Evolutionary conservation across 2,797 vertebrate species (phyloP).

Genomic region (Bucorvus abyssinicus): DNA sequence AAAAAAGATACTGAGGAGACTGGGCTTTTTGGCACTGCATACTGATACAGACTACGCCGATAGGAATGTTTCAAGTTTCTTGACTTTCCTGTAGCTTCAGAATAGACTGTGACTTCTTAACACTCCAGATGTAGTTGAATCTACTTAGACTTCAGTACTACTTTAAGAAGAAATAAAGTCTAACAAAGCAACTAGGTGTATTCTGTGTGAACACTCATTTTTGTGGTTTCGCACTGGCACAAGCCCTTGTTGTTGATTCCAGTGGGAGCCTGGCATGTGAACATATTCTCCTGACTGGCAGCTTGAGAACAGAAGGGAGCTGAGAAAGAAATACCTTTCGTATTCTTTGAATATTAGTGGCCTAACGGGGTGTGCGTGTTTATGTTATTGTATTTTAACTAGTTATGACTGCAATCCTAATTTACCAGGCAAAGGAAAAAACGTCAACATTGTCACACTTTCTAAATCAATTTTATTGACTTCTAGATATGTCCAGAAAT

Average conservation of each 20-base stretch:
- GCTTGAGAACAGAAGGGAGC: not conserved
- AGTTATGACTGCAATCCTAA: not conserved
- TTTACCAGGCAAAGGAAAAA: not conserved
- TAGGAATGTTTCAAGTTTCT: not conserved
- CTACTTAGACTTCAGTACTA: not conserved
- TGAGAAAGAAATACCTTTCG: not conserved
- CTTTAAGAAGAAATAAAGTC: not conserved
- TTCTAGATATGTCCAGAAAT: not conserved
- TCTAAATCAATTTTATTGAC: not conserved
- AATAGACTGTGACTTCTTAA: not conserved
- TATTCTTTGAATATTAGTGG: not conserved
- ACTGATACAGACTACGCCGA: not conserved
- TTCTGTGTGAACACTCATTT: not conserved
- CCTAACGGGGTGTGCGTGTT: not conserved
- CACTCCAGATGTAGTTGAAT: not conserved
- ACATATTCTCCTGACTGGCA: not conserved
- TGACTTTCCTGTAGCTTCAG: not conserved
- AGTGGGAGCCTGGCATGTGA: not conserved
- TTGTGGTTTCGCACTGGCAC: not conserved
- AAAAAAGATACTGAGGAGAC: not conserved
- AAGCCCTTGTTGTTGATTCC: not conserved
- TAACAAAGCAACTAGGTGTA: not conserved
- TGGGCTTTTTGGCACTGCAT: not conserved
- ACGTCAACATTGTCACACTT: not conserved
- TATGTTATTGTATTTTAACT: not conserved